Percentiles rank a stretch among this genome's conserved stretches.
Evolutionary conservation across 2,888 invertebrate genomes (phyloP).

Genomic region (Trachelus tabidus): DNA sequence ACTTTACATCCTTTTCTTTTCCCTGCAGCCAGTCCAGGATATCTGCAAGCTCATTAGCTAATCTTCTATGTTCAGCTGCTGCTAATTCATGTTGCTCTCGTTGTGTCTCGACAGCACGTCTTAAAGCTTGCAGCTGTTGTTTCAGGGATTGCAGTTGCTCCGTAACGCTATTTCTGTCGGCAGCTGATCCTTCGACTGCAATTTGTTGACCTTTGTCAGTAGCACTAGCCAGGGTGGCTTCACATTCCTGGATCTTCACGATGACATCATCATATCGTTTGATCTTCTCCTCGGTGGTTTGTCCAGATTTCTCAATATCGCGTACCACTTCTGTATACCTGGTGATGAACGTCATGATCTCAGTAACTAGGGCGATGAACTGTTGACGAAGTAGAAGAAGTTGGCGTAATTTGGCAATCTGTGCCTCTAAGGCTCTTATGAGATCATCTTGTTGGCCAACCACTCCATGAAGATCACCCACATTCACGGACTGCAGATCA

Average conservation of each 20-base stretch:
- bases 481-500: slow-evolving; percentile 80
- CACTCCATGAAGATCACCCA: slow-evolving; percentile 83
- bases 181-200: slow-evolving; percentile 88
- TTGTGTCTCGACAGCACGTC: slow-evolving; percentile 86
- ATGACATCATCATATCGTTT: slow-evolving; percentile 89
- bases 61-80: slow-evolving; percentile 87
- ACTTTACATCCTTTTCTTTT: slow-evolving; percentile 84
- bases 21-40: slow-evolving; percentile 86
- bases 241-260: slow-evolving; percentile 88
- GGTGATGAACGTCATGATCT: slow-evolving; percentile 87
- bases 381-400: slow-evolving; percentile 86
- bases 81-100: slow-evolving; percentile 89
- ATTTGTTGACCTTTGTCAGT: slow-evolving; percentile 94
- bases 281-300: slow-evolving; percentile 86
- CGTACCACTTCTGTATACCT: slow-evolving; percentile 87
- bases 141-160: slow-evolving; percentile 89
- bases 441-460: slow-evolving; percentile 87
- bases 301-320: slow-evolving; percentile 87
- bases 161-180: slow-evolving; percentile 88
- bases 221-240: slow-evolving; percentile 86
- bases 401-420: slow-evolving; percentile 83
- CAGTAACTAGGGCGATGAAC: slow-evolving; percentile 86
- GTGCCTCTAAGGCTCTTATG: slow-evolving; percentile 86
- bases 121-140: slow-evolving; percentile 82
- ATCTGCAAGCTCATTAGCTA: slow-evolving; percentile 84